Percentiles rank a stretch among this genome's conserved stretches.
Conservation (phyloP, 1,140 invertebrate species). For the Microplitis mediator region DNA sequence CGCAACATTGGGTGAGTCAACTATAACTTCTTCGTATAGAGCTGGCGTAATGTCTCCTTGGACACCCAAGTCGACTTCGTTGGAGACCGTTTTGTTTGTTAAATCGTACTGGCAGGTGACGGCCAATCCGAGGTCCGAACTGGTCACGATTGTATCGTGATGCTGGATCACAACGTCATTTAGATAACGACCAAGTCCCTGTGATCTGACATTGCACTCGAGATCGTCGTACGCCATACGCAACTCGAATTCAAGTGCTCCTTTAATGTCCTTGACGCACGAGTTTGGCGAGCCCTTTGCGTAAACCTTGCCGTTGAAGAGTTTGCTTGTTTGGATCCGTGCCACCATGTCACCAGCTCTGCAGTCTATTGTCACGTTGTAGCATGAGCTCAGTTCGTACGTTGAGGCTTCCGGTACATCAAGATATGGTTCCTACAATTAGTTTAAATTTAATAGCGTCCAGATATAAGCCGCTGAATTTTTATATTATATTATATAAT, state of each 20-base stretch:
- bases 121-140: conserved; percentile 88
- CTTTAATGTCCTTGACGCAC: conserved; percentile 85
- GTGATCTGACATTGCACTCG: conserved; percentile 87
- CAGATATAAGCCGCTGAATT: neutral
- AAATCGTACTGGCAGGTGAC: conserved; percentile 93
- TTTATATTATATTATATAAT: neutral
- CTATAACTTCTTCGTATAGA: conserved; percentile 81
- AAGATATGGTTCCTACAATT: conserved; percentile 80
- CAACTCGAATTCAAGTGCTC: conserved; percentile 84
- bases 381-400: conserved; percentile 91
- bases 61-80: conserved; percentile 89
- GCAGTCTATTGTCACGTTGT: conserved; percentile 93
- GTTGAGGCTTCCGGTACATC: conserved; percentile 88
- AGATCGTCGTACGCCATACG: conserved; percentile 90
- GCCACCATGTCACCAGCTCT: conserved; percentile 91
- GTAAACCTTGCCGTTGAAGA: conserved; percentile 94
- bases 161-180: conserved; percentile 93
- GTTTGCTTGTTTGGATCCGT: conserved; percentile 86
- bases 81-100: conserved; percentile 90
- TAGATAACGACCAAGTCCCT: conserved; percentile 81
- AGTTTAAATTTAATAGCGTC: neutral
- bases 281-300: conserved; percentile 91
- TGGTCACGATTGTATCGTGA: conserved; percentile 93
- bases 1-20: conserved; percentile 90
- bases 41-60: conserved; percentile 81